phyloP scores from a whole-genome alignment of 2,888 invertebrate genomes.

The Drosophila borealis region DNA sequence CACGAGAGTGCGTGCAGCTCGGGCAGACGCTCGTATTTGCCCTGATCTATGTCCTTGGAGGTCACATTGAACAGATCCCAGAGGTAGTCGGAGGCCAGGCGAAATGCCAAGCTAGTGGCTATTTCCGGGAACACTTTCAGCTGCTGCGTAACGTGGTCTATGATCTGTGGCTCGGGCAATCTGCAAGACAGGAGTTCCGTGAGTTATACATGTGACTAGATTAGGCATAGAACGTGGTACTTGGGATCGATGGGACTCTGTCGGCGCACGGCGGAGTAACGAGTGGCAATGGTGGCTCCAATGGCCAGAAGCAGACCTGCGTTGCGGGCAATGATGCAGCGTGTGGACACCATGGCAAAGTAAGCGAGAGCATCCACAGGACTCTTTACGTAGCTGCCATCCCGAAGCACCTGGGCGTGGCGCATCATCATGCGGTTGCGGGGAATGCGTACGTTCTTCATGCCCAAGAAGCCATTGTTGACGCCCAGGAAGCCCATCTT shows the following conservation, averaged over 20 bases:
- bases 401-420: conserved; percentile 95
- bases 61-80: conserved; percentile 93
- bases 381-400: conserved; percentile 93
- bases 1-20: conserved; percentile 95
- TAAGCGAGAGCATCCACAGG: conserved; percentile 93
- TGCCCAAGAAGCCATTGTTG: conserved; percentile 96
- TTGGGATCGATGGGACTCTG: conserved; percentile 94
- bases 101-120: conserved; percentile 91
- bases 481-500: conserved; percentile 96
- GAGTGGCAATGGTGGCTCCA: conserved; percentile 93
- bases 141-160: conserved; percentile 97
- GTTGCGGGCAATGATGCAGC: conserved; percentile 92
- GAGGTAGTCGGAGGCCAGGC: conserved; percentile 90
- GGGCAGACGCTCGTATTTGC: conserved; percentile 91
- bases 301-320: conserved; percentile 90
- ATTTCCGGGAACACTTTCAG: conserved; percentile 94
- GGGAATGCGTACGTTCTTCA: conserved; percentile 94
- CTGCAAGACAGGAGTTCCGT: conserved; percentile 32
- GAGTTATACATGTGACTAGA: neutral
- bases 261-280: conserved; percentile 95
- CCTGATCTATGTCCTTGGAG: conserved; percentile 90
- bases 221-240: conserved; percentile 84
- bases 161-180: conserved; percentile 92
- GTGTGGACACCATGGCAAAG: conserved; percentile 94
- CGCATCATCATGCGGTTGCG: conserved; percentile 96